phyloP scores from a whole-genome alignment of 2,797 vertebrate genomes.

The Macroramphosus scolopax region DNA sequence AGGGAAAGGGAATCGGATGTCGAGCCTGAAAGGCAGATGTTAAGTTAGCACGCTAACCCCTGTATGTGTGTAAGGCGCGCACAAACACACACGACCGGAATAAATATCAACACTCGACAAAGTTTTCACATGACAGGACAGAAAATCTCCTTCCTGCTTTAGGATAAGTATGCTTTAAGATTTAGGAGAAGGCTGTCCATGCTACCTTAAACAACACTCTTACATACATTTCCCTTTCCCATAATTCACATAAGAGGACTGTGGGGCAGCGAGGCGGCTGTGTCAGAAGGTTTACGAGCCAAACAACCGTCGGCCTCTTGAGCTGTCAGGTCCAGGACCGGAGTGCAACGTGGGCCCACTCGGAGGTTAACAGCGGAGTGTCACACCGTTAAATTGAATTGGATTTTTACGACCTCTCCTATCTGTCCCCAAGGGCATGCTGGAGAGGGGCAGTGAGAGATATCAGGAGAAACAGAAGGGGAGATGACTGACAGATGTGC shows the following conservation, averaged over 20 bases:
- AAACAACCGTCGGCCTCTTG: conserved; percentile 53
- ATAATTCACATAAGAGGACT: conserved; percentile 27
- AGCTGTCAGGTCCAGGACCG: conserved; percentile 45
- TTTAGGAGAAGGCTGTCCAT: too few species aligned
- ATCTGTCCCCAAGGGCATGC: conserved; percentile 56
- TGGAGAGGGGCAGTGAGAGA: conserved; percentile 35
- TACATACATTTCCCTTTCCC: conserved; percentile 18
- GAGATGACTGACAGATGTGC: conserved; percentile 18
- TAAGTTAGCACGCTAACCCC: conserved; percentile 23
- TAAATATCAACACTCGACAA: too few species aligned
- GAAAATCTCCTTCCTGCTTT: too few species aligned
- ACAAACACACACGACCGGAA: conserved; percentile 2
- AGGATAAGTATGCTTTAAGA: too few species aligned
- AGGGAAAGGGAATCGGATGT: conserved; percentile 40
- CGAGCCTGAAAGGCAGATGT: conserved; percentile 44
- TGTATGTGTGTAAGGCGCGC: not conserved
- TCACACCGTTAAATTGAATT: conserved; percentile 65
- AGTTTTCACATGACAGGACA: too few species aligned
- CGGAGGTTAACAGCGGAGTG: conserved; percentile 62
- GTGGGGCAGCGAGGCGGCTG: conserved; percentile 14
- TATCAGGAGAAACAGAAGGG: conserved; percentile 18
- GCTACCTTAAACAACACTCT: too few species aligned
- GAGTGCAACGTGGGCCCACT: conserved; percentile 27
- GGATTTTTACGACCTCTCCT: conserved; percentile 59
- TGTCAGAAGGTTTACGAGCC: conserved; percentile 61